phyloP scores from a whole-genome alignment of 2,797 vertebrate species.

The Chelonia mydas region DNA sequence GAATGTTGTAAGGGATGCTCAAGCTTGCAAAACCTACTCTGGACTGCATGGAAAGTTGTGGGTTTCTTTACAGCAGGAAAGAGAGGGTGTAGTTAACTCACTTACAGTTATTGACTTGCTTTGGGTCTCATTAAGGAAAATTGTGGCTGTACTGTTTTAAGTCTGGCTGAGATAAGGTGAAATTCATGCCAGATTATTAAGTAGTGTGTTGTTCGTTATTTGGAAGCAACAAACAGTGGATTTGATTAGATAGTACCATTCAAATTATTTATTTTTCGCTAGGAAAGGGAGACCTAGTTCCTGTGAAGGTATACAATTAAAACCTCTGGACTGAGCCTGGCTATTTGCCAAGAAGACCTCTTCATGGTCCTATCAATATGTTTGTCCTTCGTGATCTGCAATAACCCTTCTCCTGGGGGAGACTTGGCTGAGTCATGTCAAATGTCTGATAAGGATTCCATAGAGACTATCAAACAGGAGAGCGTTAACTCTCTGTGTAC shows the following conservation, averaged over 20 bases:
- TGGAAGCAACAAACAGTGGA: accelerated
- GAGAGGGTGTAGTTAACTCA: neutral
- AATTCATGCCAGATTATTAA: neutral
- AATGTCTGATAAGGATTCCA: neutral
- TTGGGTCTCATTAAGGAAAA: neutral
- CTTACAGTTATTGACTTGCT: neutral
- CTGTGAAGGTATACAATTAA: neutral
- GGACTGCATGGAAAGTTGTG: neutral
- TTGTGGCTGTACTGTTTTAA: neutral
- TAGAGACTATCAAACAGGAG: neutral
- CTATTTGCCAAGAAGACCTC: neutral
- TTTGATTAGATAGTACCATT: neutral
- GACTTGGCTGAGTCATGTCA: neutral
- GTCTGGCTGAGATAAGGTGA: neutral
- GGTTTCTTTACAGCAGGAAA: neutral
- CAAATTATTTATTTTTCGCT: neutral
- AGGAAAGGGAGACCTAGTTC: neutral
- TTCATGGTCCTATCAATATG: neutral
- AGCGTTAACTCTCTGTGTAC: neutral
- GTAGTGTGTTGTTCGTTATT: neutral
- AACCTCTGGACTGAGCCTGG: neutral
- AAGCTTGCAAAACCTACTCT: neutral
- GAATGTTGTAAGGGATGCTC: neutral
- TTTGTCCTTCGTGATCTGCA: neutral
- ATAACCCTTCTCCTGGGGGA: neutral